These are phyloP conservation scores for Anniella stebbinsi DNA, from an alignment of 2,797 vertebrate genomes.

Conservation along the genomic window DNA sequence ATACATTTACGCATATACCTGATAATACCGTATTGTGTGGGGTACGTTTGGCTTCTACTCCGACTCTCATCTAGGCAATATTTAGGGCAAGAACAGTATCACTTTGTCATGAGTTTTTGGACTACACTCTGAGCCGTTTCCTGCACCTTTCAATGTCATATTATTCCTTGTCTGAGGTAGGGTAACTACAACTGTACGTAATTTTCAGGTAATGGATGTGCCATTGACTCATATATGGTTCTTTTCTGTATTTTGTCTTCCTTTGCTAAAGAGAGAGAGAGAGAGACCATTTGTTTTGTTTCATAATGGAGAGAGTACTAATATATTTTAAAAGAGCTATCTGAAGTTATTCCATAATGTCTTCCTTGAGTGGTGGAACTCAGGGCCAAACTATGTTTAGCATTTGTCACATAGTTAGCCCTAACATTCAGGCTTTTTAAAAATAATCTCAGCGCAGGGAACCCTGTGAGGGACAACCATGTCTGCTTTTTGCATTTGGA, in stretches of 20 bases:
- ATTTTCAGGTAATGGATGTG: not conserved
- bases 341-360: not conserved
- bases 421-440: not conserved
- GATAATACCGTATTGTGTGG: not conserved
- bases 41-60: not conserved
- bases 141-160: not conserved
- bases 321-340: not conserved
- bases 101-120: not conserved
- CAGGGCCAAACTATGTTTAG: not conserved
- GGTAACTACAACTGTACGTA: not conserved
- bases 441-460: not conserved
- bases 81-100: not conserved
- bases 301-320: not conserved
- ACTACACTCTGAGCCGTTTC: not conserved
- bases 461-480: not conserved
- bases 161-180: not conserved
- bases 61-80: no score
- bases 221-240: not conserved
- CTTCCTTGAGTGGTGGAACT: not conserved
- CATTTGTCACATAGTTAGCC: not conserved
- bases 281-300: not conserved
- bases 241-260: not conserved
- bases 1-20: not conserved
- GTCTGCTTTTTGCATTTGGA: not conserved
- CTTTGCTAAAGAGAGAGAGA: not conserved